phyloP scores from a whole-genome alignment of 2,888 invertebrate genomes.

The Thereva unica region DNA sequence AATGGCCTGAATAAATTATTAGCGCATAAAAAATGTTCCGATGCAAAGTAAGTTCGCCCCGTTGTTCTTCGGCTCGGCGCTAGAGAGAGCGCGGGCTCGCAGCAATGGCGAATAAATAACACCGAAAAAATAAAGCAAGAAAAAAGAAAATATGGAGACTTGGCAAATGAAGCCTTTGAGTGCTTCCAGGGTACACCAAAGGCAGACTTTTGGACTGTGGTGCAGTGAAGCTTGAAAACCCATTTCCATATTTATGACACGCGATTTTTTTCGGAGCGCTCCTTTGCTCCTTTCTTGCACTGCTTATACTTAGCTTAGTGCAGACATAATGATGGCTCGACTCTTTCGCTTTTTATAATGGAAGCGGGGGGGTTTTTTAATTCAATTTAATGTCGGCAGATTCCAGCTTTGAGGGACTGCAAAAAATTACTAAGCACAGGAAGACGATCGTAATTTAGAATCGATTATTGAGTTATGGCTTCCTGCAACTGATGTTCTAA shows the following conservation, averaged over 20 bases:
- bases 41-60: constrained; percentile 31
- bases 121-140: too few relatives aligned
- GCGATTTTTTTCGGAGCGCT: constrained; percentile 38
- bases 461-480: too few relatives aligned
- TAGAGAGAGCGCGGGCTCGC: not conserved
- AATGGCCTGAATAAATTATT: constrained; percentile 40
- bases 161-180: constrained; percentile 15
- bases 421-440: too few relatives aligned
- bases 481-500: too few relatives aligned
- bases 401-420: too few relatives aligned
- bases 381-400: too few relatives aligned
- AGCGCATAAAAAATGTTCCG: constrained; percentile 35
- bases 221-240: constrained; percentile 29
- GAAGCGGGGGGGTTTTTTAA: too few relatives aligned
- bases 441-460: too few relatives aligned
- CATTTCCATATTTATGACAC: constrained; percentile 47
- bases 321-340: too few relatives aligned
- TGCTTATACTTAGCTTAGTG: not conserved
- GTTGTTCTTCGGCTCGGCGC: not conserved
- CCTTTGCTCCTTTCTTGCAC: not conserved
- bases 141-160: not conserved
- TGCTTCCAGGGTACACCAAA: not conserved
- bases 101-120: not conserved
- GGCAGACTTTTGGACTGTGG: constrained; percentile 9
- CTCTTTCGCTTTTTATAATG: too few relatives aligned